phyloP scores from a whole-genome alignment of 2,797 vertebrate genomes.

The Leptodactylus fallax region DNA sequence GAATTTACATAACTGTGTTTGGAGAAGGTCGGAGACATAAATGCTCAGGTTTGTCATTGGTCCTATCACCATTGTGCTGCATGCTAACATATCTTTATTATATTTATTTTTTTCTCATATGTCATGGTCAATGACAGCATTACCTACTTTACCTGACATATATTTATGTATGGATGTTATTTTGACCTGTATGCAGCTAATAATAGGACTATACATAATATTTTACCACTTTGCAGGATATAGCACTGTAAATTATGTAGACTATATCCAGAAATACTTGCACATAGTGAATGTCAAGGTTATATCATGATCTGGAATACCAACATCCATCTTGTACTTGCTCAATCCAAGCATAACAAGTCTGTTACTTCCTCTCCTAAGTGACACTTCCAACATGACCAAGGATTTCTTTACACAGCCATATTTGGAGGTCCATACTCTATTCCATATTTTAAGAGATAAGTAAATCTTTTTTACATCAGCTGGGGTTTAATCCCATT shows the following conservation, averaged over 20 bases:
- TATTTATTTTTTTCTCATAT: slow-evolving; percentile 13
- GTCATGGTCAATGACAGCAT: slow-evolving; percentile 3
- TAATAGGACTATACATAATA: neutral
- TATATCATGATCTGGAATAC: neutral
- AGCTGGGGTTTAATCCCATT: neutral
- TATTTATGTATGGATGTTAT: slow-evolving; percentile 4
- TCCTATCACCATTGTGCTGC: neutral
- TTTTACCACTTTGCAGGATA: neutral
- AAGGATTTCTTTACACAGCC: no score
- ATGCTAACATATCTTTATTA: slow-evolving; percentile 11
- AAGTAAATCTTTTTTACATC: no score
- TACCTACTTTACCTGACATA: neutral
- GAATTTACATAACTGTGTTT: neutral
- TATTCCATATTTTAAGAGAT: no score
- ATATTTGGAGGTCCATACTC: no score
- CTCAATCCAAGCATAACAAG: no score
- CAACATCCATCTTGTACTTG: neutral
- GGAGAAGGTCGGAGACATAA: slow-evolving; percentile 25
- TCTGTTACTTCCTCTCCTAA: neutral
- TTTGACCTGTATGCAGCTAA: slow-evolving; percentile 2
- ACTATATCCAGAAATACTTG: neutral
- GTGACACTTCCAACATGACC: neutral
- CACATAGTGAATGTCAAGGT: neutral
- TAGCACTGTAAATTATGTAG: neutral
- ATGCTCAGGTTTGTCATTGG: slow-evolving; percentile 29